These are phyloP conservation scores for Myotis vivesi DNA, from an alignment of 2,797 vertebrate species.

Conservation along the genomic window DNA sequence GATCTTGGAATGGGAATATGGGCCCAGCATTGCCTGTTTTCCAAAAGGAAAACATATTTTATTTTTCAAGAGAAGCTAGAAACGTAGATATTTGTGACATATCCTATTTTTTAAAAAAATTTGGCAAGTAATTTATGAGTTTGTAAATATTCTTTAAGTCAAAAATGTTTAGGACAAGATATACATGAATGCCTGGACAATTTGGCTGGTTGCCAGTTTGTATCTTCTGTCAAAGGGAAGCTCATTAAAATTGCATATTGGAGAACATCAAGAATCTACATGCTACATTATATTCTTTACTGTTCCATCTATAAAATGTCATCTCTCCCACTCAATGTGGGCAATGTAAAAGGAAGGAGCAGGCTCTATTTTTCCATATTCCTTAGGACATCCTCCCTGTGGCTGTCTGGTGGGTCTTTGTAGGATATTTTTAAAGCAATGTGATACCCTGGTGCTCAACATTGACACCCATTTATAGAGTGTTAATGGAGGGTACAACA, in stretches of 20 bases:
- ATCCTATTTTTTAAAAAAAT: neutral
- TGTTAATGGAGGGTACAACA: neutral
- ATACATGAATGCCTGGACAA: neutral
- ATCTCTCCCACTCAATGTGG: neutral
- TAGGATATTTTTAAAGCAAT: neutral
- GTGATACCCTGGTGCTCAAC: neutral
- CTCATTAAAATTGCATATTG: neutral
- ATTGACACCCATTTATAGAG: neutral
- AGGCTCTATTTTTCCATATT: neutral
- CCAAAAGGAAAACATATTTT: neutral
- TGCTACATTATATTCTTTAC: neutral
- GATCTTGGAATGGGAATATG: neutral
- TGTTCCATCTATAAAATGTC: neutral
- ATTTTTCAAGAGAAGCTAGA: conserved; percentile 1
- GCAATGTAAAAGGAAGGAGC: neutral
- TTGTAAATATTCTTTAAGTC: neutral
- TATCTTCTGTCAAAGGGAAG: neutral
- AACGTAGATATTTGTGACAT: neutral
- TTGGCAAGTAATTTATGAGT: neutral
- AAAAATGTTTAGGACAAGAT: neutral
- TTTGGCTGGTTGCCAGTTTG: neutral
- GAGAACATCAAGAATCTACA: neutral
- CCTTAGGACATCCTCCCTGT: neutral
- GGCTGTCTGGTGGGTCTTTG: neutral
- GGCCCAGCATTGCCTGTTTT: neutral